Evolutionary conservation across 53 echinoderm and acorn worm species (phyloP), one percentile per base, ranked within the genome.

Genomic region (Luidia sarsii): DNA sequence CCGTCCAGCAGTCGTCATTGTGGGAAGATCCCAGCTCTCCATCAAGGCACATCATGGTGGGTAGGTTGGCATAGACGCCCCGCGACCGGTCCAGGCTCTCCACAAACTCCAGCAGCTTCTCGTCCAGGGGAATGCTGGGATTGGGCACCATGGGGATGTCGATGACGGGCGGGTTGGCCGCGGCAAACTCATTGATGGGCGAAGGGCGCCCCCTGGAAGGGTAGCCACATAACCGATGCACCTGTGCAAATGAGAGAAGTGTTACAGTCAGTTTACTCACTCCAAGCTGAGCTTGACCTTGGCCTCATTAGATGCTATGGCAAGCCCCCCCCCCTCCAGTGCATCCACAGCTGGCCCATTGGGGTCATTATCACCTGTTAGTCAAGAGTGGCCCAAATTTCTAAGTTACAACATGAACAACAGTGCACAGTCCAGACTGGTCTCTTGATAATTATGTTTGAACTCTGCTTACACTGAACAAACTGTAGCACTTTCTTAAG

Each of bases 91-190:
- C 90, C 65, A 95, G 77, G 27, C 85, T 92, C 36, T 85, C 75
- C 34, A 95, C 89, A 63, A 94, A 94, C 64, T 82, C 71, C 3
- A 94, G 73, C 57, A 94, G 73, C 65, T 88, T 68, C 68, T 91
- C 86, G 29, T 94, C 94, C 68, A 94, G 61, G 1, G 94, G 94
- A 15, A 91, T 35, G 62, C 89, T 85, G 2, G 91, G 89, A 83
- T 91, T 89, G 35, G 94, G 94, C 18, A 91, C 91, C 54, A 94
- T 89, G 68, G 94, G 94, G 41, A 94, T 64, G 72, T 89, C 86
- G 0, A 90, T 57, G n/a, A 81, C 80, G 7, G 90, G 88, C 32
- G 82, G 81, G 86, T 94, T 91, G 39, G 71, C 72, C 13, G 89
- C 57, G 56, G 94, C 94, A 73, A 88, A 94, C 67, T 94, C 94